Base-by-base conservation (phyloP, 2,113 vertebrate genomes). In the Taurulus bubalis region DNA sequence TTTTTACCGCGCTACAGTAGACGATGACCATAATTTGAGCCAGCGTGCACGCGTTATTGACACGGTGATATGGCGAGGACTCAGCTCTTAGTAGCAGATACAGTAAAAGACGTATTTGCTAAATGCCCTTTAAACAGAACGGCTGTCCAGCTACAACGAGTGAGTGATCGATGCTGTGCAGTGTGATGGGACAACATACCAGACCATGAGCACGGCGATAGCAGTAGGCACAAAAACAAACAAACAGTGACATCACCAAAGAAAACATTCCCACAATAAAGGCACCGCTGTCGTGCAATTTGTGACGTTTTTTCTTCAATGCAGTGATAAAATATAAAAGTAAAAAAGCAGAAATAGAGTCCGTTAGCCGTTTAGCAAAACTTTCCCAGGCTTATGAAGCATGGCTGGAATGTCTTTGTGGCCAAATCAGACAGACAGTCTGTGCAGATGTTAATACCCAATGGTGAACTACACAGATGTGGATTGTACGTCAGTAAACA, bases 171-270 rank as follows among this genome's bases (percentile, higher is more conserved):
- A 45, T 32, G 40, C 71, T 72, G 60, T 55, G 42, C 36, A 36
- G 47, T 0, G 15, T 38, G 59, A 36, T 58, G 32, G 28, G 45
- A 69, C 8, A 5, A 58, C 60, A 71, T 59, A 72, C 45, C 62
- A 28, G 67, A 68, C 76, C 47, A 24, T n/a, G 30, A 56, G 22
- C 64, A 51, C 3, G 1, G 20, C 28, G 69, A 70, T 45, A 42
- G 63, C 32, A 80, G 60, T 15, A 79, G 64, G 56, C 76, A 83
- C 53, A 73, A 64, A 64, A 84, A 82, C 3, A 58, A 6, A 34
- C 34, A 63, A 34, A 47, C 70, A 69, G 56, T 20, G 58, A 65
- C 2, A 3, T 73, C 65, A 6, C 26, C 62, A 78, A 49, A 28
- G 40, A 76, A 80, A n/a, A 55, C 38, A 56, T 56, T n/a, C 0